Percentiles rank a stretch among this genome's conserved stretches.
These are phyloP conservation scores for Magallana nippona DNA, from an alignment of 2,888 invertebrate genomes.

Conservation along the genomic window DNA sequence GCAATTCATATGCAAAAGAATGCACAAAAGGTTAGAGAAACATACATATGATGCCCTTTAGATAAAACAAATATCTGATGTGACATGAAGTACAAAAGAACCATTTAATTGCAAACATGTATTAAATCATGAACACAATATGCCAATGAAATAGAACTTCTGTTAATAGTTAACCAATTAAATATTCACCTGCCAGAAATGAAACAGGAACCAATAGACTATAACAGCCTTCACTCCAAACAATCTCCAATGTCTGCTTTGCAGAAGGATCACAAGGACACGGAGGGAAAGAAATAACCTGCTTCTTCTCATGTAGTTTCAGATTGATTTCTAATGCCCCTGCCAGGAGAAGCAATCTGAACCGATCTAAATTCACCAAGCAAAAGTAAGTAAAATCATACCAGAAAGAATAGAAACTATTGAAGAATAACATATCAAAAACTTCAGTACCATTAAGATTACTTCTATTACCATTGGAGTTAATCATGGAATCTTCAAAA, in stretches of 20 bases:
- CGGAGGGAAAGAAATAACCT: not conserved
- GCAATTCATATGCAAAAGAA: not conserved
- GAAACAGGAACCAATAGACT: not conserved
- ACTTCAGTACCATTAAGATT: no score
- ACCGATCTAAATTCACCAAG: conserved; percentile 5
- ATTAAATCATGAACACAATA: not conserved
- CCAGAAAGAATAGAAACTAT: no score
- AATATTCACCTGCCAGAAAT: not conserved
- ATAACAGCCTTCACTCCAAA: not conserved
- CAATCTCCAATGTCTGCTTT: not conserved
- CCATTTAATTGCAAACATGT: not conserved
- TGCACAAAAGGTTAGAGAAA: not conserved
- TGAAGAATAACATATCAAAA: no score
- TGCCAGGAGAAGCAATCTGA: conserved; percentile 5
- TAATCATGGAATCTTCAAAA: no score
- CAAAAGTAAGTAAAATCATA: not conserved
- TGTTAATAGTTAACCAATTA: not conserved
- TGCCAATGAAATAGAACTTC: not conserved
- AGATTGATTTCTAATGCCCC: not conserved
- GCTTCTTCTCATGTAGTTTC: not conserved
- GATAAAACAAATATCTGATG: not conserved
- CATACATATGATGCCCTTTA: not conserved
- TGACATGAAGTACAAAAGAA: not conserved
- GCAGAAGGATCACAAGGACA: not conserved
- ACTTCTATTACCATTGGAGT: no score